A percentile compares a stretch with the other conserved stretches of the same genome.
These are phyloP conservation scores for Mohoua ochrocephala DNA, from an alignment of 2,113 vertebrate genomes.

Conservation along the genomic window DNA sequence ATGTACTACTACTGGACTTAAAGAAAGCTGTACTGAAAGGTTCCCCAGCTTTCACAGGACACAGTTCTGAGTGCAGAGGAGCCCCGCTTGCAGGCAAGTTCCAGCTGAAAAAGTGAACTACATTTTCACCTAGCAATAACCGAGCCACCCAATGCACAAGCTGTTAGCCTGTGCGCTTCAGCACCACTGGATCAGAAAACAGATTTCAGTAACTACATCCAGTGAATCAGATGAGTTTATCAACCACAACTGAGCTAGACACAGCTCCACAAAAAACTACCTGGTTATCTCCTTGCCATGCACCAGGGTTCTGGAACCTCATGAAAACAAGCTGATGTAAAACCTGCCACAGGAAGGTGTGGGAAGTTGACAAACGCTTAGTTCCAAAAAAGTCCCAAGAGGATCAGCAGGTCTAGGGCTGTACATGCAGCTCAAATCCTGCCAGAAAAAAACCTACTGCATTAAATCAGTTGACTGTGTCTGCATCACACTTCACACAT, in stretches of 20 bases:
- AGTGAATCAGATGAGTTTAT: background rate
- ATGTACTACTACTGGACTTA: background rate
- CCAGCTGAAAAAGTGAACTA: background rate
- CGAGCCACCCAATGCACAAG: accelerated
- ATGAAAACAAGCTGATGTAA: background rate
- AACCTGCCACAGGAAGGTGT: background rate
- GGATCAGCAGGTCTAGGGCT: background rate
- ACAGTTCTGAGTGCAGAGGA: background rate
- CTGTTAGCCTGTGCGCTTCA: background rate
- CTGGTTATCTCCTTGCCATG: background rate
- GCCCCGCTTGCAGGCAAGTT: background rate
- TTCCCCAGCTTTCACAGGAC: background rate
- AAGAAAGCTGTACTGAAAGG: background rate
- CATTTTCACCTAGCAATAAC: background rate
- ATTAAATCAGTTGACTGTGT: background rate
- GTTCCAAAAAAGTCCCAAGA: background rate
- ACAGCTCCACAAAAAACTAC: background rate
- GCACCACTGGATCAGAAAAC: background rate
- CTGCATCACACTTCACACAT: background rate
- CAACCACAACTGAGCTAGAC: background rate
- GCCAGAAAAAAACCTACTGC: background rate
- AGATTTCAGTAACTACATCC: background rate
- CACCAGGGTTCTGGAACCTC: background rate
- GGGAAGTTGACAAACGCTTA: background rate
- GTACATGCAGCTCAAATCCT: background rate